phyloP scores from a whole-genome alignment of 1,140 invertebrate species.

The Cyclargus thomasi region DNA sequence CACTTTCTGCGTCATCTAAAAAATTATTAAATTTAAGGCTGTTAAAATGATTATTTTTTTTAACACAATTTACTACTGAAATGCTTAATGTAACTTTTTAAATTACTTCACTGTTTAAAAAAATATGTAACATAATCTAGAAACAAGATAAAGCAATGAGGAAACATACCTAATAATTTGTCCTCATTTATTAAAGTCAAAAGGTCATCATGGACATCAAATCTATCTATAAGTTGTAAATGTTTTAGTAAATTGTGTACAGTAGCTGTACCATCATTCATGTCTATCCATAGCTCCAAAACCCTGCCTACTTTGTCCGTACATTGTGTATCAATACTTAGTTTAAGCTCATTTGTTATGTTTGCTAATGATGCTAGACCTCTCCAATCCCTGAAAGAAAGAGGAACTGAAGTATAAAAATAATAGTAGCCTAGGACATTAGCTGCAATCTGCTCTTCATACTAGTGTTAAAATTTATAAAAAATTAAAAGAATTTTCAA shows the following conservation, averaged over 20 bases:
- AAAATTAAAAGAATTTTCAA: no score
- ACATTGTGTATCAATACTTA: slow-evolving; percentile 55
- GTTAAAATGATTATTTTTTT: no score
- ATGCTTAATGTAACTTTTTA: no score
- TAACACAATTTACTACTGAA: no score
- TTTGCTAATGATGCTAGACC: slow-evolving; percentile 78
- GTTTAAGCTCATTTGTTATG: slow-evolving; percentile 65
- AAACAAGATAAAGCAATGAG: background rate
- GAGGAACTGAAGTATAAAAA: background rate
- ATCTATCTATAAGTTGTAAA: slow-evolving; percentile 78
- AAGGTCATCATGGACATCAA: slow-evolving; percentile 79
- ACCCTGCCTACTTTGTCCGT: slow-evolving; percentile 75
- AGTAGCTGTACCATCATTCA: slow-evolving; percentile 53
- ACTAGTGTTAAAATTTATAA: no score
- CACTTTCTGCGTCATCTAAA: slow-evolving; percentile 29
- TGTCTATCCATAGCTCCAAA: slow-evolving; percentile 70
- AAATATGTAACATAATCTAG: background rate
- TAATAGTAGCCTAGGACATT: no score
- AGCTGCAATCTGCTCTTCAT: no score
- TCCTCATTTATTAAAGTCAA: slow-evolving; percentile 67
- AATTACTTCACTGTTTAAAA: background rate
- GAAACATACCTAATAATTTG: slow-evolving; percentile 36
- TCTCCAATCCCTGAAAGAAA: slow-evolving; percentile 78
- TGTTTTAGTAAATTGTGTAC: slow-evolving; percentile 72
- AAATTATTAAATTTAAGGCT: slow-evolving; percentile 2